Base-by-base conservation (phyloP, 2,113 vertebrate species). In the Elephantulus edwardii region DNA sequence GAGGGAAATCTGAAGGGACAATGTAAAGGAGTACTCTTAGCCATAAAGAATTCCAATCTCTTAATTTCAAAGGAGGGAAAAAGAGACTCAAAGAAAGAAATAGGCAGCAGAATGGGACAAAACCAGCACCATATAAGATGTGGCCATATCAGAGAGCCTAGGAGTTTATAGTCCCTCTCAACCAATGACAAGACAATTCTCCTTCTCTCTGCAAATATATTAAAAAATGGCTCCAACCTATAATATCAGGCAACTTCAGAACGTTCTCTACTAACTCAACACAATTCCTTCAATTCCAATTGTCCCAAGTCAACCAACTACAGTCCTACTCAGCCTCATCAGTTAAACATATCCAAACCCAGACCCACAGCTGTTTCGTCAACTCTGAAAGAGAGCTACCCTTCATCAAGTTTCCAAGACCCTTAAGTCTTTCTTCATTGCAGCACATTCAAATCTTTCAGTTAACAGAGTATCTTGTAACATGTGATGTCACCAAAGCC, bases 1-100 rank as follows among this genome's bases (percentile, higher is more conserved):
- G 14, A 33, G 3, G 10, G 1, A 68, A 19, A 4, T 4, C 17
- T 5, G 42, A 16, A 3, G 6, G 48, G 22, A 38, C 2, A 1
- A 16, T 4, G 20, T 52, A 2, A 0, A 2, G 5, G 30, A 4
- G 8, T 24, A 22, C 35, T 81, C 6, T 52, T 42, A 50, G 35
- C 11, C 4, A 8, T 2, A 4, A 38, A 17, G 3, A 24, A 38
- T 14, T 10, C 12, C 48, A 6, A 0, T 6, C n/a, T 71, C 30
- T 60, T 79, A 26, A 1, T 12, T 0, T 58, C 62, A 6, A 33
- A 52, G 78, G 44, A 33, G 40, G 0, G 30, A 11, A 12, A 35
- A 0, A 35, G 40, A 68, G 54, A 14, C 12, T 38, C 58, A 22
- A 35, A 74, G 52, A n/a, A 78, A 52, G 85, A 38, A 30, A 3